Conservation (phyloP, 2,797 vertebrate species). For the Neoniphon sammara region DNA sequence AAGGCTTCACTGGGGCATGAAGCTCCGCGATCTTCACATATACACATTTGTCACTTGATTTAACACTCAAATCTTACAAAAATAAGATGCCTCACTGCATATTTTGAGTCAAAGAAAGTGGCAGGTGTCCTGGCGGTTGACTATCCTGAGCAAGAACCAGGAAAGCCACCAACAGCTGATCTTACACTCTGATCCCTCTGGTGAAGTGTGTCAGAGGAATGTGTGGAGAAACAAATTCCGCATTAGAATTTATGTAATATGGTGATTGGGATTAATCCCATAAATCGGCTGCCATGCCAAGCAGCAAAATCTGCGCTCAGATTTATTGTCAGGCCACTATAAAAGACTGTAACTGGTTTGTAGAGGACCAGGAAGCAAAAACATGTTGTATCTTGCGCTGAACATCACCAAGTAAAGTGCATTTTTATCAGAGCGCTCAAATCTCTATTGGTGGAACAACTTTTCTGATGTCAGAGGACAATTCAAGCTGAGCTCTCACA, state of each 20-base stretch:
- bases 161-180: not conserved
- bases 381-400: not conserved
- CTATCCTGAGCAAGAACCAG: not conserved
- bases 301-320: not conserved
- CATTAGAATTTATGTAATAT: not conserved
- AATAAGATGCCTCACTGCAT: constrained; percentile 10
- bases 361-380: not conserved
- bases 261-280: not conserved
- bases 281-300: not conserved
- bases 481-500: not conserved
- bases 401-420: not conserved
- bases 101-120: constrained; percentile 7
- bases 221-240: not conserved
- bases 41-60: not conserved
- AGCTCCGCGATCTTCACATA: constrained; percentile 2
- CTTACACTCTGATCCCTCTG: not conserved
- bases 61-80: constrained; percentile 16
- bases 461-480: constrained; percentile 11
- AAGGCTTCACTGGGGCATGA: constrained; percentile 46
- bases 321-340: not conserved
- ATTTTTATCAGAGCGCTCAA: not conserved
- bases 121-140: constrained; percentile 29
- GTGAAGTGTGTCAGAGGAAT: not conserved
- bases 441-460: constrained; percentile 15
- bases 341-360: not conserved